A percentile compares a stretch with the other conserved stretches of the same genome.
These are phyloP conservation scores for Sebastes aleutianus DNA, from an alignment of 2,797 vertebrate genomes.

Conservation along the genomic window DNA sequence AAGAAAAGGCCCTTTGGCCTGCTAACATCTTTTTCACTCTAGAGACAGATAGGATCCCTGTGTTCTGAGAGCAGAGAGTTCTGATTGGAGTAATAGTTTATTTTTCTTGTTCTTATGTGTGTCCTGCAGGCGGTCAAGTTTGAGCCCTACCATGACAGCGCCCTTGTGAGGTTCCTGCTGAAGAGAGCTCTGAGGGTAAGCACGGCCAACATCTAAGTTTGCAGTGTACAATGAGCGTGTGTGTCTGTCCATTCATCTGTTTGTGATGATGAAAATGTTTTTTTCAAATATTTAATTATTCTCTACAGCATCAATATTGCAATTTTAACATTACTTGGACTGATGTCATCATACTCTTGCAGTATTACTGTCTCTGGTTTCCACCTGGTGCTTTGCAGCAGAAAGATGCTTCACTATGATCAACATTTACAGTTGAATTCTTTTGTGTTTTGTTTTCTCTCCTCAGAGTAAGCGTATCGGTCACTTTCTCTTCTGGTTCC, in stretches of 20 bases:
- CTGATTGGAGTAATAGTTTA: no score
- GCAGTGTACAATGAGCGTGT: neutral
- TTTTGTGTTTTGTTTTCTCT: neutral
- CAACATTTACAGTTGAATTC: neutral
- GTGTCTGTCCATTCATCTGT: neutral
- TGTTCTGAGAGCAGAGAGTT: no score
- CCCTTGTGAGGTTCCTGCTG: slow-evolving; percentile 93
- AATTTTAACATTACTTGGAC: neutral
- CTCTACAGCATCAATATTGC: neutral
- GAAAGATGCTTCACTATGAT: no score
- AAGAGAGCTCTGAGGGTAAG: slow-evolving; percentile 94
- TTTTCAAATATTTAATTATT: neutral
- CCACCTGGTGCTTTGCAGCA: neutral
- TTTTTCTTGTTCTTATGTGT: no score
- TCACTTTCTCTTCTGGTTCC: slow-evolving; percentile 98
- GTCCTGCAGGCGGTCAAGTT: slow-evolving; percentile 93
- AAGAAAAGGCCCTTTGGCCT: no score
- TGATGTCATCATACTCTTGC: neutral
- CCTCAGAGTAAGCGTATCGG: slow-evolving; percentile 96
- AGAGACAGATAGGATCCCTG: no score
- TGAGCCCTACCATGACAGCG: slow-evolving; percentile 97
- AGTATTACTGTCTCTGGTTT: neutral
- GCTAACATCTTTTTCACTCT: no score
- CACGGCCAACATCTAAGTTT: slow-evolving; percentile 11
- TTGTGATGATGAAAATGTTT: neutral